Evolutionary conservation across 2,888 invertebrate genomes (phyloP).

Genomic region (Dermolepida albohirtum): DNA sequence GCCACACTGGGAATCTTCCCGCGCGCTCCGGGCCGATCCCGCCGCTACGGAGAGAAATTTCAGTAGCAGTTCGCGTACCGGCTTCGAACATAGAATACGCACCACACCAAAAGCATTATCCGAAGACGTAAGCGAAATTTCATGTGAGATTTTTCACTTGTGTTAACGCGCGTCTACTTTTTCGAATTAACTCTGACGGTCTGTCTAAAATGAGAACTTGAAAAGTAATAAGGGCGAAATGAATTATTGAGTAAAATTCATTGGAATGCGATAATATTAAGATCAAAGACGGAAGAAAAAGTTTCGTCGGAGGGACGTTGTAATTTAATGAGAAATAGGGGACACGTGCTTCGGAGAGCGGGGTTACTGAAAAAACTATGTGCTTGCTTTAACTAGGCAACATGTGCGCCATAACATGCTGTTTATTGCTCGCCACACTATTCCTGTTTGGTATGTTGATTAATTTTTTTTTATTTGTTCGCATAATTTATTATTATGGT

Average conservation of each 20-base stretch:
- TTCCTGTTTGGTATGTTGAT: conserved; percentile 57
- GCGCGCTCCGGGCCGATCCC: conserved; percentile 22
- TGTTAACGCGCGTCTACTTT: too few species aligned
- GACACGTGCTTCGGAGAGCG: conserved; percentile 43
- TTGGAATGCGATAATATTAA: too few species aligned
- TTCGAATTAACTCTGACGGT: too few species aligned
- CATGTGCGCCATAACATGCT: conserved; percentile 58
- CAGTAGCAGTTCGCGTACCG: conserved; percentile 23
- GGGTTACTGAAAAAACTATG: conserved; percentile 36
- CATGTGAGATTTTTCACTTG: too few species aligned
- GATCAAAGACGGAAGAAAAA: too few species aligned
- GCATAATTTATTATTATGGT: background rate
- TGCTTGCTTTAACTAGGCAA: conserved; percentile 49
- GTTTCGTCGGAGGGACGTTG: too few species aligned
- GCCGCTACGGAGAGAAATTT: background rate
- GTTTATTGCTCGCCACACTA: conserved; percentile 55
- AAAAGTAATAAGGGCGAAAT: too few species aligned
- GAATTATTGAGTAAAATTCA: too few species aligned
- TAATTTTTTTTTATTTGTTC: conserved; percentile 5
- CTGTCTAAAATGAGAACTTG: too few species aligned
- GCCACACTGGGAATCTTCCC: conserved; percentile 17
- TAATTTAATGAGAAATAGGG: conserved; percentile 46
- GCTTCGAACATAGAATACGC: conserved; percentile 12
- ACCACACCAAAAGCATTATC: background rate
- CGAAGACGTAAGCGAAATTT: too few species aligned